Percentiles rank a stretch among this genome's conserved stretches.
phyloP scores from a whole-genome alignment of 1,140 invertebrate genomes.

The Sinella curviseta region DNA sequence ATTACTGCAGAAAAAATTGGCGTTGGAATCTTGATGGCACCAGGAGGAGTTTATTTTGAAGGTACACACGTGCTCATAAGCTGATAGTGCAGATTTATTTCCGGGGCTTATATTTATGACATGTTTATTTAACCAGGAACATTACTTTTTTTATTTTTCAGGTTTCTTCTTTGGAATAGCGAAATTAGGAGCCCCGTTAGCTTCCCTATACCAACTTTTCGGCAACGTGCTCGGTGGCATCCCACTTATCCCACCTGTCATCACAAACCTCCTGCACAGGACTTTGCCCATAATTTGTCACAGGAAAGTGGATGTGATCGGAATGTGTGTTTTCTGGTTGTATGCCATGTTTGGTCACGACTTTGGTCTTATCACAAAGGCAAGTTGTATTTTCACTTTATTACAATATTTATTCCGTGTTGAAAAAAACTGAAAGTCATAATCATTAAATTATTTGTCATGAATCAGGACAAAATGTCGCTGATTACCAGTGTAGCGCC shows the following conservation, averaged over 20 bases:
- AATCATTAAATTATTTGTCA: too few species aligned
- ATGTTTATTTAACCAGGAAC: not conserved
- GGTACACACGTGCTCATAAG: not conserved
- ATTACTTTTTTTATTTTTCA: not conserved
- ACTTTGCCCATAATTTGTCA: not conserved
- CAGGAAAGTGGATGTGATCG: not conserved
- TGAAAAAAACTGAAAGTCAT: not conserved
- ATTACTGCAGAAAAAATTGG: not conserved
- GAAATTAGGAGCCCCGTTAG: not conserved
- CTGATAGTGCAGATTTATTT: not conserved
- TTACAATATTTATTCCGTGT: not conserved
- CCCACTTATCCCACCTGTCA: not conserved
- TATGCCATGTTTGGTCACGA: not conserved
- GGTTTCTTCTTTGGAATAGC: conserved; percentile 5
- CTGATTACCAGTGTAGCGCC: conserved; percentile 56
- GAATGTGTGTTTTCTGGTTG: not conserved
- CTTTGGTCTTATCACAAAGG: not conserved
- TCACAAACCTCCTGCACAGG: not conserved
- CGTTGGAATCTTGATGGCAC: not conserved
- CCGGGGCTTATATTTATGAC: not conserved
- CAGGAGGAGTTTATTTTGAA: not conserved
- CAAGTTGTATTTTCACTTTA: too few species aligned
- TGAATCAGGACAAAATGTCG: conserved; percentile 52
- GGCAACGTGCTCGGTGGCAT: not conserved
- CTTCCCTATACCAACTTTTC: not conserved